Conservation (phyloP, 2,113 vertebrate genomes). For the Callorhinus ursinus region DNA sequence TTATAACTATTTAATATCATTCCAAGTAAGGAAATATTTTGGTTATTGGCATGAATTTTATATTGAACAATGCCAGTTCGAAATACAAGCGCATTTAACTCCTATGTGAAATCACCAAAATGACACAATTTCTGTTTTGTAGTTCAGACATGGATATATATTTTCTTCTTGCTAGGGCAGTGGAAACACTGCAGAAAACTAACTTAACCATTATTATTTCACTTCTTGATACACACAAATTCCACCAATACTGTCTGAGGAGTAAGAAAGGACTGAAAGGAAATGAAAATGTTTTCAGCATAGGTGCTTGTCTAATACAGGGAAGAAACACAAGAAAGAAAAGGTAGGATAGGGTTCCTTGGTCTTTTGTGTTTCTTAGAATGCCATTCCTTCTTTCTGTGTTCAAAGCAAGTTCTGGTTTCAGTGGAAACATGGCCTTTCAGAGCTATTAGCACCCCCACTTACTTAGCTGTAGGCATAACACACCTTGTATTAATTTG, state of each 20-base stretch:
- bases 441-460: not conserved
- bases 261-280: not conserved
- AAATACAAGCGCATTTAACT: conserved; percentile 7
- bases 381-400: not conserved
- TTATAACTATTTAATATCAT: not conserved
- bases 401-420: not conserved
- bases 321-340: not conserved
- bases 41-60: conserved; percentile 1
- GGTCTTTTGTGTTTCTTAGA: not conserved
- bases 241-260: not conserved
- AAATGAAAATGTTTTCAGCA: not conserved
- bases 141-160: not conserved
- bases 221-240: not conserved
- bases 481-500: not conserved
- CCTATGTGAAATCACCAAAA: conserved; percentile 18
- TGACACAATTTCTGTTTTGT: not conserved
- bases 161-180: not conserved
- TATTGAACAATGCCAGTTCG: not conserved
- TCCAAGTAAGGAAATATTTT: conserved; percentile 12
- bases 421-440: not conserved
- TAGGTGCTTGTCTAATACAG: not conserved
- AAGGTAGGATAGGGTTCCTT: not conserved
- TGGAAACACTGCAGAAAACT: not conserved
- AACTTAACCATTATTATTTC: not conserved
- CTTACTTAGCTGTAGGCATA: not conserved